Percentiles rank a stretch among this genome's conserved stretches.
Evolutionary conservation across 1,140 invertebrate species (phyloP).

Genomic region (Tribolium madens): DNA sequence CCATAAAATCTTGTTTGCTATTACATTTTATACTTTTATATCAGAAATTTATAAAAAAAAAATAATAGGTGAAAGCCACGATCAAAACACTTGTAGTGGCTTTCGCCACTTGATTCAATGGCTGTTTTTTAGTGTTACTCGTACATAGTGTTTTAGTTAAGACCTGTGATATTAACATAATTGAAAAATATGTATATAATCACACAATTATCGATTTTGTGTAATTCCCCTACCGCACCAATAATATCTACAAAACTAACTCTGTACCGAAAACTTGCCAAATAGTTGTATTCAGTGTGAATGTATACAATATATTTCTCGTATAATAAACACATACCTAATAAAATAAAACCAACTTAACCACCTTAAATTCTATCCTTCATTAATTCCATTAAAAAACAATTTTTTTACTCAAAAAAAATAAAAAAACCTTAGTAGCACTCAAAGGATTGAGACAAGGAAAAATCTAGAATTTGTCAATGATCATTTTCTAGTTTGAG

Average conservation of each 20-base stretch:
- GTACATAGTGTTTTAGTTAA: slow-evolving; percentile 40
- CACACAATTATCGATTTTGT: slow-evolving; percentile 29
- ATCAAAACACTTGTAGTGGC: slow-evolving; percentile 28
- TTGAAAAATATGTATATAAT: slow-evolving; percentile 42
- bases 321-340: slow-evolving; percentile 43
- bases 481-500: no score
- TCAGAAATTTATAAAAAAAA: slow-evolving; percentile 2
- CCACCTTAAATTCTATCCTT: no score
- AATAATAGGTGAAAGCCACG: slow-evolving; percentile 17
- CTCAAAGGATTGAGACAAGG: no score
- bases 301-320: slow-evolving; percentile 49
- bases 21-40: slow-evolving; percentile 38
- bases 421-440: no score
- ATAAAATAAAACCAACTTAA: no score
- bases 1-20: slow-evolving; percentile 56
- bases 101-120: slow-evolving; percentile 11
- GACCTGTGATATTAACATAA: slow-evolving; percentile 38
- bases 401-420: no score
- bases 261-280: slow-evolving; percentile 21
- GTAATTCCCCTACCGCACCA: slow-evolving; percentile 11
- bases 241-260: slow-evolving; percentile 33
- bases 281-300: slow-evolving; percentile 44
- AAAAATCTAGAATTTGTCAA: no score
- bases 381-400: no score
- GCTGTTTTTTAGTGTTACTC: slow-evolving; percentile 26